phyloP scores from a whole-genome alignment of 2,797 vertebrate species.

The Ctenosaura bakeri region DNA sequence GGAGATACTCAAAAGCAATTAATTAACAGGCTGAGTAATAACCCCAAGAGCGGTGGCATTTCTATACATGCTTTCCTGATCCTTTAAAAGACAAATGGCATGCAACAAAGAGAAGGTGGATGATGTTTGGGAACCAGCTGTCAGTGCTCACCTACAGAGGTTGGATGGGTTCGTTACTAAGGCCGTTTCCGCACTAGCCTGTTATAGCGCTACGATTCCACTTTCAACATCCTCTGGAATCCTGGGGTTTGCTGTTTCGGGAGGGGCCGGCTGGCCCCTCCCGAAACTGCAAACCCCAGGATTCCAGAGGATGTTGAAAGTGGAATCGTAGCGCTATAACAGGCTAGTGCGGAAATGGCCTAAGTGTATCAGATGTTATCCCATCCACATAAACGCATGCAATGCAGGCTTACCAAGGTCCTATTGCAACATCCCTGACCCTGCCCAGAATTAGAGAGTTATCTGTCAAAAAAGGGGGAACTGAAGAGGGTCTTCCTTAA shows the following conservation, averaged over 20 bases:
- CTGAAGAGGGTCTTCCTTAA: not conserved
- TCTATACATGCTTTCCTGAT: constrained; percentile 37
- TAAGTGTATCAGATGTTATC: constrained; percentile 23
- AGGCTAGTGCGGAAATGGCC: too few species aligned
- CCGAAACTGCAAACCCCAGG: too few species aligned
- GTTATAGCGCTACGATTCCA: not conserved
- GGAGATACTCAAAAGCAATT: not conserved
- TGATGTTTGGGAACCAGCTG: constrained; percentile 30
- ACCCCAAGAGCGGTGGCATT: constrained; percentile 38
- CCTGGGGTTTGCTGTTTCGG: too few species aligned
- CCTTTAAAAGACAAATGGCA: constrained; percentile 26
- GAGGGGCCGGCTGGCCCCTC: too few species aligned
- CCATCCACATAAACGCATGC: constrained; percentile 51
- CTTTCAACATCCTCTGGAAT: too few species aligned
- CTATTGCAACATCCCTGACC: constrained; percentile 42
- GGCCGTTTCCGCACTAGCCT: not conserved
- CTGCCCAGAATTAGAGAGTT: not conserved
- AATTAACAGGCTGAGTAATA: constrained; percentile 45
- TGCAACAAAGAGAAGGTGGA: constrained; percentile 55
- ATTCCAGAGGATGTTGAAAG: too few species aligned
- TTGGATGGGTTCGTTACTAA: not conserved
- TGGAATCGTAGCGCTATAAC: too few species aligned
- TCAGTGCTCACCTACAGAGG: not conserved
- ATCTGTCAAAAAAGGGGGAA: not conserved
- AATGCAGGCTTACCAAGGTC: not conserved